Conservation (phyloP, 2,888 invertebrate species). For the Eupeodes luniger region DNA sequence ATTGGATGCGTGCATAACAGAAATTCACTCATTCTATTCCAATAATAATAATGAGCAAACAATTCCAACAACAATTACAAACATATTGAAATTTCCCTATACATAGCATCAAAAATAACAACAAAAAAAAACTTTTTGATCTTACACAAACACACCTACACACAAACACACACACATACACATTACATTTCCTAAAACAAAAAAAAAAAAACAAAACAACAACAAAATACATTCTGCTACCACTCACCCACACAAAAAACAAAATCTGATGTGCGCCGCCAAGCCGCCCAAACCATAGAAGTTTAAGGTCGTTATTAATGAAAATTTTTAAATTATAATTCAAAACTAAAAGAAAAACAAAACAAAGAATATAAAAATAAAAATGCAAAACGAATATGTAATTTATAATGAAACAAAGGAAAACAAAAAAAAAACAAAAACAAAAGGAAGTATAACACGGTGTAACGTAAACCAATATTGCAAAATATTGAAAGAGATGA, state of each 20-base stretch:
- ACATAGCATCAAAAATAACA: slow-evolving; percentile 67
- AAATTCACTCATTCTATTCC: slow-evolving; percentile 67
- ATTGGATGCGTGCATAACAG: slow-evolving; percentile 79
- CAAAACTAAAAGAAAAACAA: slow-evolving; percentile 78
- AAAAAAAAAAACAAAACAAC: neutral
- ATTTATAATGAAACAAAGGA: slow-evolving; percentile 74
- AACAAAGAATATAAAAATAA: slow-evolving; percentile 77
- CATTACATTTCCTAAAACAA: slow-evolving; percentile 59
- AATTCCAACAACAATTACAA: slow-evolving; percentile 59
- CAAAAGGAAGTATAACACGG: slow-evolving; percentile 67
- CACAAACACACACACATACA: slow-evolving; percentile 38
- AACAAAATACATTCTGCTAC: slow-evolving; percentile 60
- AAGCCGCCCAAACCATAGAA: slow-evolving; percentile 77
- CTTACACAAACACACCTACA: slow-evolving; percentile 11
- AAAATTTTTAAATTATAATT: slow-evolving; percentile 80
- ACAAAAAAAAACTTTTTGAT: slow-evolving; percentile 60
- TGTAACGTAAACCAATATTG: slow-evolving; percentile 76
- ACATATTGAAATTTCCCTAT: slow-evolving; percentile 65
- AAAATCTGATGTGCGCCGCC: slow-evolving; percentile 79
- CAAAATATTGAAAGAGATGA: slow-evolving; percentile 75
- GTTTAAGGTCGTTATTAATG: slow-evolving; percentile 80
- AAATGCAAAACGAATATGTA: slow-evolving; percentile 75
- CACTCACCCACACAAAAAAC: slow-evolving; percentile 47
- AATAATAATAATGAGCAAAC: slow-evolving; percentile 61
- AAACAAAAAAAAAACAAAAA: slow-evolving; percentile 39